Evolutionary conservation across 2,113 vertebrate genomes (phyloP), one percentile per base, ranked within the genome.

Genomic region (Promerops cafer): DNA sequence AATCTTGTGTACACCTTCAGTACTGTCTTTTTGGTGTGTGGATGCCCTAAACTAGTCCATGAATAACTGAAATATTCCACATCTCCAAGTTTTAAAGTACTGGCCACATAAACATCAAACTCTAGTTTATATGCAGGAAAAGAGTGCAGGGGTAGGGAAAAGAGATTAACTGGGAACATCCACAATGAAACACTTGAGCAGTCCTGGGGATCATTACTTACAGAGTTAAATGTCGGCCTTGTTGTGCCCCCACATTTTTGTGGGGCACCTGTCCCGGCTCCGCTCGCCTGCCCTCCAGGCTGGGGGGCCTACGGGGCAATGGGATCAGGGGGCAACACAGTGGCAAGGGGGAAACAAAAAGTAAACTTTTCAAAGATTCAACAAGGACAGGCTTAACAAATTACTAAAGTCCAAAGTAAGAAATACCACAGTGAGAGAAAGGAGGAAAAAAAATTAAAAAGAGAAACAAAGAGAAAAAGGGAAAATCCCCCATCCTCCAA

Each of bases 201-300:
- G 65, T 66, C 83, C 53, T 53, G 92, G 94, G 94, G 96, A 96
- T 84, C 42, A 16, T 97, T 99, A 98, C 98, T 99, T 98, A 99
- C 98, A 98, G 98, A 98, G 94, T 98, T 94, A 63, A 98, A 97
- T 94, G 98, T 97, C 23, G 97, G 96, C 97, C 98, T 97, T 97
- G 98, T 96, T 96, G 97, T 97, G 96, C 93, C 97, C 91, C 97
- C 95, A 98, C 98, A 97, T 94, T 98, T 98, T 96, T 98, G 98
- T 96, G 98, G 98, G 94, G 95, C 85, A 97, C 98, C 98, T 95
- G 75, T 98, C 96, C 94, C 96, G 90, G 97, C 95, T 97, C 95
- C 98, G 89, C 97, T 98, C 80, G 95, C 97, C 93, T 98, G 94
- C 96, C 97, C 97, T 64, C 97, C 97, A 96, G 98, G 89, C 97